Evolutionary conservation across 2,797 vertebrate genomes (phyloP), one percentile per base, ranked within the genome.

Genomic region (Gymnopithys bicolor): DNA sequence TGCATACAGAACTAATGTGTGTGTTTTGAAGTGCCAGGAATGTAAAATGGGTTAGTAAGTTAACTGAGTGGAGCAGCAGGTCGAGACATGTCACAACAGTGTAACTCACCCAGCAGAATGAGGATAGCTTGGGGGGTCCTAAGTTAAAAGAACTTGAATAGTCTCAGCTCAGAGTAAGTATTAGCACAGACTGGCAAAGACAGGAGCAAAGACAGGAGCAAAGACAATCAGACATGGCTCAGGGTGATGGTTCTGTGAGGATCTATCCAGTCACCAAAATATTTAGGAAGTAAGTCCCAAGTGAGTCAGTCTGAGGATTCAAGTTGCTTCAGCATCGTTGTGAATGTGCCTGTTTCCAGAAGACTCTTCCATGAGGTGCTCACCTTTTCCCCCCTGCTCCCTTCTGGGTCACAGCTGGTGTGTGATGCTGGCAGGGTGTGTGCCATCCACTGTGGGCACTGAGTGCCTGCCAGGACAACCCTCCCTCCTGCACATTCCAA

Each of bases 11-110:
- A 91, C 86, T 95, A 89, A 81, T 78, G 64, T 53, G 84, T 93
- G 63, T 73, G 73, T 96, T 90, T 84, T 95, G 83, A 95, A 89
- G 92, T 90, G 84, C 93, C 81, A 79, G 88, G 90, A 95, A 93
- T 90, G 93, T 89, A 32, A 87, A 95, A 92, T 37, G 78, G 88
- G 90, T 70, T 86, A 84, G 93, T 64, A 80, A 81, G 85, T 87
- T 73, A 70, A 63, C 81, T n/a, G 58, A 91, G 85, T 32, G 0
- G n/a, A 95, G 78, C 73, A 81, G 85, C 93, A 95, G 93, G 96
- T 96, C 7, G 39, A 56, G 90, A 92, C 95, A 86, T 76, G 70
- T 91, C 87, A 74, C 95, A 94, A 94, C 93, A 94, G 96, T 22
- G 45, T 30, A 87, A 91, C 74, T 87, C 87, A 92, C 56, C 77